These are phyloP conservation scores for Lycodopsis pacificus DNA, from an alignment of 2,797 vertebrate species.

Conservation along the genomic window DNA sequence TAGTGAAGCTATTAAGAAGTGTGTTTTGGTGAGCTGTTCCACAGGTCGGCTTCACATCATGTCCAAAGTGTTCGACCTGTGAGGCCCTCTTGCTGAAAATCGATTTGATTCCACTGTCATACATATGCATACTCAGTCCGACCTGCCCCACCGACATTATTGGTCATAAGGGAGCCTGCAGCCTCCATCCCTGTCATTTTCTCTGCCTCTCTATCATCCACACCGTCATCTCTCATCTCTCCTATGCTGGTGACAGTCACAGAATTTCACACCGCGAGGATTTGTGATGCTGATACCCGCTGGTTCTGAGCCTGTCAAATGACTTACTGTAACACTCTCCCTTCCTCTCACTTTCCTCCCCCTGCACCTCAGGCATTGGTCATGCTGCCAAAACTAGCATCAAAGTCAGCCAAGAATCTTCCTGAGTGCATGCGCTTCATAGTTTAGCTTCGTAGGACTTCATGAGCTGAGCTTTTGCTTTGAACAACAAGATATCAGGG, in stretches of 20 bases:
- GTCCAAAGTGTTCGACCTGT: background rate
- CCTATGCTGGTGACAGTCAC: slow-evolving; percentile 57
- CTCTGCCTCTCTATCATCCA: slow-evolving; percentile 57
- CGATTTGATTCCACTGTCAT: slow-evolving; percentile 29
- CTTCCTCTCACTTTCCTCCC: slow-evolving; percentile 15
- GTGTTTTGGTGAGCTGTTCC: background rate
- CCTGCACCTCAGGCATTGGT: slow-evolving; percentile 37
- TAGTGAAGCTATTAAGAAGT: background rate
- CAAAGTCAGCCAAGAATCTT: slow-evolving; percentile 63
- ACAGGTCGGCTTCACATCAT: background rate
- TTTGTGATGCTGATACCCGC: slow-evolving; percentile 71
- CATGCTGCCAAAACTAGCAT: slow-evolving; percentile 69
- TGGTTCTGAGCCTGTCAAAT: slow-evolving; percentile 71
- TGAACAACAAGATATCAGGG: slow-evolving; percentile 22
- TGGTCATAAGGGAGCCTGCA: slow-evolving; percentile 47
- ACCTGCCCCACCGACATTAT: slow-evolving; percentile 44
- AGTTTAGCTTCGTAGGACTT: slow-evolving; percentile 49
- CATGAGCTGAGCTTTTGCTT: slow-evolving; percentile 33
- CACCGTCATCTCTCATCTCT: slow-evolving; percentile 57
- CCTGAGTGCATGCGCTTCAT: slow-evolving; percentile 43
- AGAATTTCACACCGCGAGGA: slow-evolving; percentile 66
- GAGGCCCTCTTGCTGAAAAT: slow-evolving; percentile 24
- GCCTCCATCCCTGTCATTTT: slow-evolving; percentile 56
- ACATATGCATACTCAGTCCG: slow-evolving; percentile 31
- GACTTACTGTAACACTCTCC: slow-evolving; percentile 51